Evolutionary conservation across 2,797 vertebrate genomes (phyloP), one percentile per base, ranked within the genome.

Genomic region (Chaenodraco wilsoni): DNA sequence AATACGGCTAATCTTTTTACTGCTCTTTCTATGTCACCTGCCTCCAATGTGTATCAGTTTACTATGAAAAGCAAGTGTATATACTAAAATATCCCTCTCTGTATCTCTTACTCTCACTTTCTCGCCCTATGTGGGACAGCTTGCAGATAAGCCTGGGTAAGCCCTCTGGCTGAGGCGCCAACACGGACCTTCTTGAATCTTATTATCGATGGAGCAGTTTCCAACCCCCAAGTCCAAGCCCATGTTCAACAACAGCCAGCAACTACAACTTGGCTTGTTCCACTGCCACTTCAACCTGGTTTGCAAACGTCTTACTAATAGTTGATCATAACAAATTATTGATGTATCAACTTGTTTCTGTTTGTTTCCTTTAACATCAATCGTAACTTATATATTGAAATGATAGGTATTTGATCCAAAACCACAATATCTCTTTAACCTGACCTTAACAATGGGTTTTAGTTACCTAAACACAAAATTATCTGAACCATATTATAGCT

Each of bases 121-220:
- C 74, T 61, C 65, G 13, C 55, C 23, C 67, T 67, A 37, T 83
- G 54, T 68, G 70, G 78, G 89, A 82, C 77, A 89, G 79, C 79
- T 84, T 87, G 84, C 78, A 91, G 85, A 89, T 89, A 88, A 92
- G 90, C 80, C 85, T 15, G 76, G 79, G 84, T 87, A 91, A 91
- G 82, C 89, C 87, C 89, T 81, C 78, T 86, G 87, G 87, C 84
- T 82, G 82, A 86, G 82, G 78, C 78, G 66, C 62, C 71, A 76
- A 65, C 87, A 91, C 60, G 33, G 67, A 65, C 74, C 66, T 65
- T 75, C 69, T 85, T 84, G 84, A 89, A 92, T 91, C 76, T 86
- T 81, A 91, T 92, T 90, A 88, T 81, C 23, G 59, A 84, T 61
- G 76, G 64, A 76, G 67, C 73, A 74, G 62, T 87, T 87, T 86